Percentiles rank a stretch among this genome's conserved stretches.
These are phyloP conservation scores for Poeciliopsis paucimaculata DNA, from an alignment of 2,797 vertebrate genomes.

Conservation along the genomic window DNA sequence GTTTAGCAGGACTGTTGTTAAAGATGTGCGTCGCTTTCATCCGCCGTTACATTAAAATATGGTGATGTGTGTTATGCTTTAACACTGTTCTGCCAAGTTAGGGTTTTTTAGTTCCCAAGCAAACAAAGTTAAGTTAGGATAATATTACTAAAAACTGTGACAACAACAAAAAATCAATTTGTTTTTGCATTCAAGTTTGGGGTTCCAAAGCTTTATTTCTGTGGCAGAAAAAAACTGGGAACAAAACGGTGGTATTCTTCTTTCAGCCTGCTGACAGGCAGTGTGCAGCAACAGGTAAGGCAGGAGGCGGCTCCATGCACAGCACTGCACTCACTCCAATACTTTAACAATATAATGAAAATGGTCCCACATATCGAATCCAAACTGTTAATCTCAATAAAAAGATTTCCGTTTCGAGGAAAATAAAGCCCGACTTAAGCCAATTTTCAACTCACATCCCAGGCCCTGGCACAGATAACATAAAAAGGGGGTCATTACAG, in stretches of 20 bases:
- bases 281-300: neutral
- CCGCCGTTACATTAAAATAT: neutral
- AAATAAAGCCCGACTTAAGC: neutral
- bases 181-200: no score
- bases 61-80: neutral
- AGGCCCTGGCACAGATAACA: conserved; percentile 51
- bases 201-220: neutral
- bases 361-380: neutral
- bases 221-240: neutral
- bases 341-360: neutral
- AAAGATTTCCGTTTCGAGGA: neutral
- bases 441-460: conserved; percentile 36
- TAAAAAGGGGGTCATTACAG: conserved; percentile 63
- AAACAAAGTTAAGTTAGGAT: neutral
- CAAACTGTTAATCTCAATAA: neutral
- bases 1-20: neutral
- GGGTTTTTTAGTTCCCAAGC: neutral
- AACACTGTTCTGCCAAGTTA: neutral
- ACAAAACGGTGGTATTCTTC: neutral
- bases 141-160: no score
- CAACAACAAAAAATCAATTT: no score
- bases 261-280: neutral
- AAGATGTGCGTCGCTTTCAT: neutral
- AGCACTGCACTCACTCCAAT: neutral
- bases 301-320: neutral